phyloP scores from a whole-genome alignment of 2,888 invertebrate species.

The Acrobasis consociella region DNA sequence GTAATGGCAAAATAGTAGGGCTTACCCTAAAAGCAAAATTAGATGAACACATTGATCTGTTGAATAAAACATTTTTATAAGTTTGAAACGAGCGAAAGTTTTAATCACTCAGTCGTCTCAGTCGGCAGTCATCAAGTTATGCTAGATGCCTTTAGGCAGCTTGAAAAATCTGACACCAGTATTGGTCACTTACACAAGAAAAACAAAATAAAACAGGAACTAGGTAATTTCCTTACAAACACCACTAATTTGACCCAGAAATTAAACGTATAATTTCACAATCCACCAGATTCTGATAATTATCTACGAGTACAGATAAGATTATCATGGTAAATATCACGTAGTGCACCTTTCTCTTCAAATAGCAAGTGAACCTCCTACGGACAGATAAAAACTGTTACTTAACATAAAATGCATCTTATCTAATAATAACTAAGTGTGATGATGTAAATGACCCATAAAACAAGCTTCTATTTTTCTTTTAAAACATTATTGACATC shows the following conservation, averaged over 20 bases:
- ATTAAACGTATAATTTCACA: constrained; percentile 1
- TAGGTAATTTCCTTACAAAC: not conserved
- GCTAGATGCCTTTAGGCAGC: no score
- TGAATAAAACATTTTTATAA: no score
- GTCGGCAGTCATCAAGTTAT: no score
- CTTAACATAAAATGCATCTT: constrained; percentile 1
- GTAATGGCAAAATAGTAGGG: not conserved
- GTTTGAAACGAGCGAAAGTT: no score
- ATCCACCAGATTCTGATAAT: not conserved
- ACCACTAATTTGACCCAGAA: not conserved
- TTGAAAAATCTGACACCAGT: no score
- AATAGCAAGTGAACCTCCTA: constrained; percentile 1
- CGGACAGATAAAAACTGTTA: not conserved
- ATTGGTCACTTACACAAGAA: no score
- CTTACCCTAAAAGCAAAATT: no score
- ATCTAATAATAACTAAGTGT: not conserved
- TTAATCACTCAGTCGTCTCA: no score
- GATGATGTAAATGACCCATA: not conserved
- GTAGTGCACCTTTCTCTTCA: constrained; percentile 1
- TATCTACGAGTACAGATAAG: constrained; percentile 1
- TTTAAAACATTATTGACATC: no score
- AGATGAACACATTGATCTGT: no score
- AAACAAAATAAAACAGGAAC: no score
- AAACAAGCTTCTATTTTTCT: no score
- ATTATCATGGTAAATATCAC: not conserved